Percentiles rank a stretch among this genome's conserved stretches.
Conservation (phyloP, 2,113 vertebrate genomes). For the Murina feae region DNA sequence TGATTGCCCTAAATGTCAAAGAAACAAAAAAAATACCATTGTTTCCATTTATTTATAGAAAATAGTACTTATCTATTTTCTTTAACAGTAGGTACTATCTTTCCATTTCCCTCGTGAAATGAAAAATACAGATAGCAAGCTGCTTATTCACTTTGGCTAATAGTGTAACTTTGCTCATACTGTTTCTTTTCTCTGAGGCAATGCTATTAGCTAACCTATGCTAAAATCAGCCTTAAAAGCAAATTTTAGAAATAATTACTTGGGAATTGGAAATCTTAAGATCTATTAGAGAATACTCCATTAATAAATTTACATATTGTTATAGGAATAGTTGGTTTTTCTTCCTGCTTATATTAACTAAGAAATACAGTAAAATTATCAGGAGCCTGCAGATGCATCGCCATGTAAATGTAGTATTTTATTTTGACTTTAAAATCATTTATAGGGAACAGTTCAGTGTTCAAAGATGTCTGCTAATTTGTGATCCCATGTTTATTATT, state of each 20-base stretch:
- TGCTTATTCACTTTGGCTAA: neutral
- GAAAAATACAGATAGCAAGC: constrained; percentile 3
- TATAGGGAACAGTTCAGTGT: neutral
- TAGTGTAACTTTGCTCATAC: neutral
- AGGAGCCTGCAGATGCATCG: neutral
- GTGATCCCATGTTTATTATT: neutral
- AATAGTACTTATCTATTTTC: neutral
- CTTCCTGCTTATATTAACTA: neutral
- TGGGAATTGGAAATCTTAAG: neutral
- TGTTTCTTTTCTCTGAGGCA: neutral
- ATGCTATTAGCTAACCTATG: neutral
- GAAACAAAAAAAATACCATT: neutral
- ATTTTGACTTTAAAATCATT: neutral
- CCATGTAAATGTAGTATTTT: neutral
- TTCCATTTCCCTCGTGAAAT: neutral
- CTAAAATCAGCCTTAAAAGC: neutral
- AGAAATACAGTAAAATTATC: neutral
- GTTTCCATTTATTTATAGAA: constrained; percentile 36
- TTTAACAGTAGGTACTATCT: neutral
- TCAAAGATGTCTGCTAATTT: neutral
- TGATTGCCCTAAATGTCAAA: neutral
- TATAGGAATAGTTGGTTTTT: neutral
- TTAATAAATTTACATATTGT: constrained; percentile 27
- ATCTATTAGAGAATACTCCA: neutral
- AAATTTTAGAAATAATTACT: constrained; percentile 23